Base-by-base conservation (phyloP, 2,888 invertebrate genomes). In the Sycophila texana region DNA sequence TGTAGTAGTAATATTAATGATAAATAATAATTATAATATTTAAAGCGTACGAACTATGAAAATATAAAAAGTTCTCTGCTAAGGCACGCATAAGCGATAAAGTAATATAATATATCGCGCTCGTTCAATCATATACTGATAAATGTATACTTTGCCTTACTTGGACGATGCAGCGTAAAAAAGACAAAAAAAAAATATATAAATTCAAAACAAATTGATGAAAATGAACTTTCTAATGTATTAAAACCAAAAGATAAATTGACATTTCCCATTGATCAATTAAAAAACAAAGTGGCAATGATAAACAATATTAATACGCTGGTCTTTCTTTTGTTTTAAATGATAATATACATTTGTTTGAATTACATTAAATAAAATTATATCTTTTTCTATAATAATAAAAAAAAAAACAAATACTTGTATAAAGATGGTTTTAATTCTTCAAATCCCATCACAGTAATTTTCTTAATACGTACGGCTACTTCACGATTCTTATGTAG, bases 111-210 rank as follows among this genome's bases (percentile, higher is more conserved):
- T 77, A 77, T 80, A 77, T 80, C 53, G 77, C 66, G 72, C 66
- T 71, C 70, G 74, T 81, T 77, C 77, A 81, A 77, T 67, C 74
- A 77, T 77, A 77, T 67, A 77, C 63, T 78, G 49, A 72, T 60
- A 73, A 58, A 76, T 85, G 86, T 84, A 86, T 86, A 87, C 86
- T 86, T 87, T 87, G 85, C 83, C 84, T 87, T 85, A 85, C 82
- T 86, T 84, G 84, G 81, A 86, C 68, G 83, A 84, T 87, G 84
- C 84, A 85, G 84, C 84, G 75, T 83, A 72, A 82, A 80, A 72
- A 63, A 30, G 72, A 67, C 60, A 57, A n/a, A 30, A 20, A 77
- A 30, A 30, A 39, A 39, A 39, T 10, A 39, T 39, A 39, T 39
- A 77, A 70, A 66, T 74, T 74, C 20, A 20, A 60, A 77, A 47